Evolutionary conservation across 2,888 invertebrate genomes (phyloP).

Genomic region (Agrochola lota): DNA sequence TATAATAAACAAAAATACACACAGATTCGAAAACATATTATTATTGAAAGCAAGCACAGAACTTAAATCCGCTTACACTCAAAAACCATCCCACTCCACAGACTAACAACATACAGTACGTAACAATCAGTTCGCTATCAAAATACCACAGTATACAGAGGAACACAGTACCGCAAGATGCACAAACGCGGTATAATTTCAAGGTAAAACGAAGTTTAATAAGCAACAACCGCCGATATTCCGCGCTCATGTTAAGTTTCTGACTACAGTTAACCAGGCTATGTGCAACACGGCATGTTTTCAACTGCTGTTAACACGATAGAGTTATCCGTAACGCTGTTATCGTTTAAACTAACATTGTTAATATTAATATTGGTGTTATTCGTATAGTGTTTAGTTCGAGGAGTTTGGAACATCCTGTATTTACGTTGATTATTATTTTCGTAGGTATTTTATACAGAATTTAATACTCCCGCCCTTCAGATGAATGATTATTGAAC

Average conservation of each 20-base stretch:
- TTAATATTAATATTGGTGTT: conserved; percentile 64
- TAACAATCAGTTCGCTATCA: conserved; percentile 62
- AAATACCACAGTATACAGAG: conserved; percentile 42
- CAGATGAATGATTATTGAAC: neutral
- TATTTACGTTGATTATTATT: conserved; percentile 27
- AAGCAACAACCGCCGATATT: conserved; percentile 80
- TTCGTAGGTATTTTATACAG: neutral
- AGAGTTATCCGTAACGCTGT: conserved; percentile 67
- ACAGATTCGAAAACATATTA: neutral
- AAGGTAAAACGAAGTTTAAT: conserved; percentile 82
- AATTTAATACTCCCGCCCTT: neutral
- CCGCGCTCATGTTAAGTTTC: conserved; percentile 71
- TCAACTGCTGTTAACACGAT: conserved; percentile 75
- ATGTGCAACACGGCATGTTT: conserved; percentile 76
- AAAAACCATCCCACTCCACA: conserved; percentile 22
- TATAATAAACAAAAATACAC: neutral
- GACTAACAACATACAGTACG: conserved; percentile 22
- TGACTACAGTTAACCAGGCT: conserved; percentile 76
- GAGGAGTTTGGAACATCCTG: conserved; percentile 38
- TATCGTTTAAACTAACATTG: conserved; percentile 70
- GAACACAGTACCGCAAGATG: conserved; percentile 58
- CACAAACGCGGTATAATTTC: conserved; percentile 62
- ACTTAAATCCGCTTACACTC: conserved; percentile 14
- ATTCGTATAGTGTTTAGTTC: conserved; percentile 55
- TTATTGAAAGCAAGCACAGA: neutral